Base-by-base conservation (phyloP, 1,140 invertebrate genomes). In the Drosophila asahinai region DNA sequence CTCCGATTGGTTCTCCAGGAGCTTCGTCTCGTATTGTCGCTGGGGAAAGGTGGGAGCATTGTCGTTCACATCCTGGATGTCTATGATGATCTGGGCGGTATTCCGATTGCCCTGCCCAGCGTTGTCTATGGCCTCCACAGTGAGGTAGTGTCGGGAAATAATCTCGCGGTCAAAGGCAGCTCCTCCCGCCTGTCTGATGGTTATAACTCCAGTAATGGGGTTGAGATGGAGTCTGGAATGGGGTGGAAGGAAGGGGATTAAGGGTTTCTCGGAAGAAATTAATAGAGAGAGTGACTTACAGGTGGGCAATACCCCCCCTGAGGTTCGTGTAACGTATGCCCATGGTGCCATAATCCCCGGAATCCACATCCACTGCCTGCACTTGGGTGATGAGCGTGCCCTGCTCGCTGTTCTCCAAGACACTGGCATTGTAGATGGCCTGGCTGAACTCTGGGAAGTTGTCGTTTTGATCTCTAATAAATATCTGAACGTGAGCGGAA, bases 391-490 rank as follows among this genome's bases (percentile, higher is more conserved):
- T 95, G 7, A 96, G 96, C 1, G 97, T 97, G 14, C 97, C 98
- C 40, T 95, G 93, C 25, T 95, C 94, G 90, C 97, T 97, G 93
- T 99, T 98, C 93, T 99, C 98, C 14, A 95, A 94, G 27, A 97
- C 94, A 2, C 95, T 95, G 2, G 96, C 96, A 82, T 97, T 96
- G 92, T 98, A 98, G 33, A 95, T 91, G 17, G 95, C 93, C 82
- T 97, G 95, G 0, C 95, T 95, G 87, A 99, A 99, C 92, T 97
- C 96, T 0, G 98, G 98, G 91, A 97, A 97, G 93, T 99, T 99
- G 92, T 99, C 98, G 91, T 99, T 99, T 91, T 97, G 96, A 94
- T 99, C 98, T 72, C 96, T 94, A 83, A 99, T 96, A 74, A 96
- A 95, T 49, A 99, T 96, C 12, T 95, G 97, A 3, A 99, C 96